Base-by-base conservation (phyloP, 1,140 invertebrate genomes). In the Cylas formicarius region DNA sequence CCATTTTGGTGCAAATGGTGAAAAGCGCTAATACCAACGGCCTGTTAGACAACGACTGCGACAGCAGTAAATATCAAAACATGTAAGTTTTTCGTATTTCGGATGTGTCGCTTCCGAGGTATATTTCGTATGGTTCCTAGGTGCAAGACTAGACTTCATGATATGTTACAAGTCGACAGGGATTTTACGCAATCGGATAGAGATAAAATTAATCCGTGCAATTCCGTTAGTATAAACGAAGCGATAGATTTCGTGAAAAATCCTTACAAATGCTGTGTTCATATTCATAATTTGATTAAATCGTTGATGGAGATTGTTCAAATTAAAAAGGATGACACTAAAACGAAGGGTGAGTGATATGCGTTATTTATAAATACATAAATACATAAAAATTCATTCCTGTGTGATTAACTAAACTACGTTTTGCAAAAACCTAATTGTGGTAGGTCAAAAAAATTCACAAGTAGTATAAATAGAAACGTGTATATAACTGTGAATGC, bases 1-100 rank as follows among this genome's bases (percentile, higher is more conserved):
- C 97, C 0, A 99, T 99, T 64, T 70, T 99, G 10, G 94, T 98
- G 9, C 97, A 99, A 70, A 99, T 99, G 97, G 97, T 99, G 1
- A 99, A 99, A 67, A 95, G 89, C 58, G 95, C 95, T 1, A 97
- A 99, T 62, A 99, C 95, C 0, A 99, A 99, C 70, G 95, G 96
- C 3, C 67, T 99, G 8, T 67, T 99, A 18, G 96, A 99, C 65
- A 97, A 98, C 63, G 95, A 99, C 65, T 93, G 91, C 61, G 93
- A 96, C 67, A 92, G 89, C 14, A 90, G 86, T 57, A 96, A 96
- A 71, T 90, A 88, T 63, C 91, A 96, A 65, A 90, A 92, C 63
- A 85, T 90, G 90, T 93, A 71, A 82, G 85, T 74, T 36, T 23
- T 3, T 4, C 4, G 21, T n/a, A 18, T 3, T 27, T 10, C 11